Evolutionary conservation across 1,140 invertebrate genomes (phyloP).

Genomic region (Orius insidiosus): DNA sequence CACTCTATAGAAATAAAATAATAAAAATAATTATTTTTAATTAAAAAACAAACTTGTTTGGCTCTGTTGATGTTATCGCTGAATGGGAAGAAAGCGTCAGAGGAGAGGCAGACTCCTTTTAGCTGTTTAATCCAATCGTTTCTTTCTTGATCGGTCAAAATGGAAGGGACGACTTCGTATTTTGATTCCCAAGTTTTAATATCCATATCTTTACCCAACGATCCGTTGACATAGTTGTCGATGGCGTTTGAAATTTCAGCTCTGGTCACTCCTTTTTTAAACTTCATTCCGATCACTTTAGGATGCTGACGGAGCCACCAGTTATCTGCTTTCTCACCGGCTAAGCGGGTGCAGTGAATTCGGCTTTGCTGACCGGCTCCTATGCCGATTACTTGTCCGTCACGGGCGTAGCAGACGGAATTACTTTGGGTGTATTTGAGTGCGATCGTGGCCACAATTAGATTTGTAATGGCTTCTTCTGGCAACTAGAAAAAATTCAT

Average conservation of each 20-base stretch:
- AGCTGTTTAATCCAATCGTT: slow-evolving; percentile 63
- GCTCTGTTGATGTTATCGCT: slow-evolving; percentile 94
- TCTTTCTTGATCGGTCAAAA: slow-evolving; percentile 49
- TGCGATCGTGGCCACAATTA: slow-evolving; percentile 90
- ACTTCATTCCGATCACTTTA: slow-evolving; percentile 65
- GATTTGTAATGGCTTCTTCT: slow-evolving; percentile 61
- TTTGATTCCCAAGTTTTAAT: slow-evolving; percentile 43
- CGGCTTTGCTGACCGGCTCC: slow-evolving; percentile 95
- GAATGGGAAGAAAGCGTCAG: slow-evolving; percentile 98
- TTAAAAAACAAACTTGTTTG: slow-evolving; percentile 42
- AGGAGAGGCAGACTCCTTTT: slow-evolving; percentile 78
- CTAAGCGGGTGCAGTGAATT: slow-evolving; percentile 92
- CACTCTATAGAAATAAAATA: slow-evolving; percentile 48
- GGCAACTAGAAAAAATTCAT: slow-evolving; percentile 42
- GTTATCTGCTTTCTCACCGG: slow-evolving; percentile 93
- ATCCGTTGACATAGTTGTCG: slow-evolving; percentile 86
- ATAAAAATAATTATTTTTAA: background rate
- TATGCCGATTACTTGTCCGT: slow-evolving; percentile 90
- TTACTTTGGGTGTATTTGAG: slow-evolving; percentile 98
- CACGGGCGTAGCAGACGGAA: slow-evolving; percentile 80
- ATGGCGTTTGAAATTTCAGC: slow-evolving; percentile 91
- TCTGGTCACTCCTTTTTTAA: slow-evolving; percentile 75
- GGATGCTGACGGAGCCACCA: slow-evolving; percentile 97
- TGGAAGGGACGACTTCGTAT: slow-evolving; percentile 56
- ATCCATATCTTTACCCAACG: slow-evolving; percentile 64